Evolutionary conservation across 2,797 vertebrate species (phyloP).

Genomic region (Chromis chromis): DNA sequence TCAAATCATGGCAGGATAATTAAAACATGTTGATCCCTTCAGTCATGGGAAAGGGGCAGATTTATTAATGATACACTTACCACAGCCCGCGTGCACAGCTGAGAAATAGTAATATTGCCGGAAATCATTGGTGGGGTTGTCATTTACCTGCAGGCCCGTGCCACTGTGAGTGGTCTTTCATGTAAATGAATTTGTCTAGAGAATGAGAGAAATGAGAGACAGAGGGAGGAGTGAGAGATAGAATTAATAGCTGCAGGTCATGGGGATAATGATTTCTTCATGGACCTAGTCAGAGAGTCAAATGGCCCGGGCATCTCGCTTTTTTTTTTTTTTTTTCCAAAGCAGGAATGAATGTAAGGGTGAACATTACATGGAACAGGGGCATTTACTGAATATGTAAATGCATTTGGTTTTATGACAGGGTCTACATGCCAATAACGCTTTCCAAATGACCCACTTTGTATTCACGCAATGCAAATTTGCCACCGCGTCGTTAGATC

Average conservation of each 20-base stretch:
- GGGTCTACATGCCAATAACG: slow-evolving; percentile 71
- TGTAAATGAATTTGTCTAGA: slow-evolving; percentile 83
- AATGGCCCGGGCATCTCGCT: slow-evolving; percentile 75
- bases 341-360: slow-evolving; percentile 68
- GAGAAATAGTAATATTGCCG: slow-evolving; percentile 77
- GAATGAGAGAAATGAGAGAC: slow-evolving; percentile 78
- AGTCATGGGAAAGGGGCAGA: slow-evolving; percentile 77
- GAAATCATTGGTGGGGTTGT: slow-evolving; percentile 79
- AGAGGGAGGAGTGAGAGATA: slow-evolving; percentile 79
- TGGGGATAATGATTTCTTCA: slow-evolving; percentile 84
- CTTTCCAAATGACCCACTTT: slow-evolving; percentile 85
- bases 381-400: slow-evolving; percentile 82
- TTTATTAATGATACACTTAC: slow-evolving; percentile 83
- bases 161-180: slow-evolving; percentile 81
- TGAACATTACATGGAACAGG: slow-evolving; percentile 75
- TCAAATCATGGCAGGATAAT: slow-evolving; percentile 79
- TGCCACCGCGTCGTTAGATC: slow-evolving; percentile 73
- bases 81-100: slow-evolving; percentile 55
- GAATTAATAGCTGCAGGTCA: slow-evolving; percentile 85
- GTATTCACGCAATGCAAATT: slow-evolving; percentile 83
- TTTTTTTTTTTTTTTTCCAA: slow-evolving; percentile 38
- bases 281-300: slow-evolving; percentile 81
- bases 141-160: slow-evolving; percentile 79
- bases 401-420: slow-evolving; percentile 77
- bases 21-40: slow-evolving; percentile 83